Evolutionary conservation across 2,888 invertebrate species (phyloP).

Genomic region (Margaritifera margaritifera): DNA sequence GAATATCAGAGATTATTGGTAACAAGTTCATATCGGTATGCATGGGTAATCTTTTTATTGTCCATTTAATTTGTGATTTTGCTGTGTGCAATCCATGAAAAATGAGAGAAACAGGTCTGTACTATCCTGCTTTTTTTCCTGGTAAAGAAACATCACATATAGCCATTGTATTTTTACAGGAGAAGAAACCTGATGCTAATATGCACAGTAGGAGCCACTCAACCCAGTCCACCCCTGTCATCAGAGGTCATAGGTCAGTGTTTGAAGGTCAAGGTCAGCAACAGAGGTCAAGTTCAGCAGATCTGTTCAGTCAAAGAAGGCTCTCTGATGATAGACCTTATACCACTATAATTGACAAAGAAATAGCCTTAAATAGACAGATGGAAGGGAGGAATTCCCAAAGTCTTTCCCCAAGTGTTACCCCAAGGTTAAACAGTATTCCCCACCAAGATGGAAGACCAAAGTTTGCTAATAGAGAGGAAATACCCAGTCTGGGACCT

Average conservation of each 20-base stretch:
- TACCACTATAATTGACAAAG: constrained; percentile 51
- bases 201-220: too few relatives aligned
- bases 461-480: constrained; percentile 30
- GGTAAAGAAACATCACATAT: too few relatives aligned
- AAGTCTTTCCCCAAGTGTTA: constrained; percentile 18
- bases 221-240: too few relatives aligned
- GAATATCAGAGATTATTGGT: too few relatives aligned
- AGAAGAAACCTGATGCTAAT: too few relatives aligned
- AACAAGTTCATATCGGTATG: too few relatives aligned
- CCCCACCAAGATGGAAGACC: constrained; percentile 20
- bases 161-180: too few relatives aligned
- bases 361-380: constrained; percentile 47
- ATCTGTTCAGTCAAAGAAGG: background rate
- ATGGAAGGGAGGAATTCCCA: constrained; percentile 20
- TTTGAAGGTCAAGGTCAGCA: background rate
- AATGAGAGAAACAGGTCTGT: too few relatives aligned
- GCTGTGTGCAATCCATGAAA: too few relatives aligned
- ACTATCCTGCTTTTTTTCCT: too few relatives aligned
- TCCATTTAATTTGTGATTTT: too few relatives aligned
- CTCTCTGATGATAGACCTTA: constrained; percentile 29
- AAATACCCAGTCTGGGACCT: constrained; percentile 35
- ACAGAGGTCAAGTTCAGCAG: background rate
- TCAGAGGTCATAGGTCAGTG: background rate
- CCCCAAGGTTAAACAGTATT: background rate
- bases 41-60: too few relatives aligned